Evolutionary conservation across 2,113 vertebrate species (phyloP), one percentile per base, ranked within the genome.

Genomic region (Bolborhynchus lineola): DNA sequence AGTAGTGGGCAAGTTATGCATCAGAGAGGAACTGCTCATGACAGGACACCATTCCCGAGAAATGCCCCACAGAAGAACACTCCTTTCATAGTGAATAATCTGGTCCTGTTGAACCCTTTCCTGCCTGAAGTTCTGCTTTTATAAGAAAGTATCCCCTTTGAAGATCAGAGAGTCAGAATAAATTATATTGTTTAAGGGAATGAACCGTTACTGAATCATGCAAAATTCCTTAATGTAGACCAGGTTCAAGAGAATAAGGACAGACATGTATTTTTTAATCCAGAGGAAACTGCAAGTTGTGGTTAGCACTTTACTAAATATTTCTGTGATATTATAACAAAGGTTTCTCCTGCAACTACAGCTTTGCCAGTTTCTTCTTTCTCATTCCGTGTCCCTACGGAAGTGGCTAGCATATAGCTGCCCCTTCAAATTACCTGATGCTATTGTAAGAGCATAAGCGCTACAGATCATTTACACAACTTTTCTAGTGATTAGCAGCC

Each of bases 401-500:
- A 80, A 72, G 16, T 15, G 63, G 21, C 24, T 33, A 79, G 53
- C 41, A 44, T 4, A 37, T n/a, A 81, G 83, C 55, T 17, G 14
- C 33, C 42, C 55, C 62, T 76, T 68, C 79, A 60, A 86, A 88
- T 77, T 67, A 33, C 50, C 16, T 16, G 11, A 28, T n/a, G 71
- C 64, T 80, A 15, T 19, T 41, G 44, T 26, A 5, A 0, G 1
- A 88, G 33, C 8, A 12, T 31, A 75, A 78, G 88, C 72, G 63
- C 76, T 62, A 59, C 39, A 60, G 76, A 86, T 88, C 90, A 78
- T 50, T 88, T 74, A 63, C 33, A 50, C 49, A 71, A 88, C 76
- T 86, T 95, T 96, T 88, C 90, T 95, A 60, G 86, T 90, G 72
- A 96, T 93, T 90, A 96, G 69, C 71, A 78, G 60, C 75, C 92